Conservation (phyloP, 2,888 invertebrate species). For the Trichogramma dendrolimi region DNA sequence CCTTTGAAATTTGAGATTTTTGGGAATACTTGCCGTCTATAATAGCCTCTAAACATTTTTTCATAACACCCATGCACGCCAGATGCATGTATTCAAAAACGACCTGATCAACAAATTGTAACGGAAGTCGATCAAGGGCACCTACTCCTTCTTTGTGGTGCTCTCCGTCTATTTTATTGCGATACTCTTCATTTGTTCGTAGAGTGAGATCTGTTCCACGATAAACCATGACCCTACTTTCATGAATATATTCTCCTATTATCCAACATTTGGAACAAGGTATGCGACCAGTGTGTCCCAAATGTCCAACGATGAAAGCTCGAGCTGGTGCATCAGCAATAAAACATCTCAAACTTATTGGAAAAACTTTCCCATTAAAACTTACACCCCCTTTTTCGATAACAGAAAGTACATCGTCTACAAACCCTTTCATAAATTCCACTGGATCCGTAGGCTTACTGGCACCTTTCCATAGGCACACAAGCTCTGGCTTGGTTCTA, state of each 20-base stretch:
- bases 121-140: constrained; percentile 13
- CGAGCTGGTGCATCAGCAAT: constrained; percentile 13
- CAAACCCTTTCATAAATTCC: not conserved
- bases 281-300: not conserved
- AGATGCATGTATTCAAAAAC: constrained; percentile 29
- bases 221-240: not conserved
- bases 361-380: not conserved
- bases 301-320: constrained; percentile 2
- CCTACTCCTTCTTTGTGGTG: constrained; percentile 1
- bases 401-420: not conserved
- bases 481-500: not conserved
- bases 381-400: not conserved
- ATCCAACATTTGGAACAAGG: not conserved
- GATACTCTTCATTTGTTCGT: not conserved
- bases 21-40: not conserved
- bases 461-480: not conserved
- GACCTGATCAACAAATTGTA: constrained; percentile 18
- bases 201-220: not conserved
- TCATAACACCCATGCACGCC: constrained; percentile 7
- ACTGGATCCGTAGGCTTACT: not conserved
- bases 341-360: not conserved
- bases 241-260: not conserved
- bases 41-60: constrained; percentile 3
- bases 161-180: not conserved
- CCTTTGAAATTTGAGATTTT: not conserved